A percentile compares a stretch with the other conserved stretches of the same genome.
phyloP scores from a whole-genome alignment of 2,888 invertebrate genomes.

The Mystacides longicornis region DNA sequence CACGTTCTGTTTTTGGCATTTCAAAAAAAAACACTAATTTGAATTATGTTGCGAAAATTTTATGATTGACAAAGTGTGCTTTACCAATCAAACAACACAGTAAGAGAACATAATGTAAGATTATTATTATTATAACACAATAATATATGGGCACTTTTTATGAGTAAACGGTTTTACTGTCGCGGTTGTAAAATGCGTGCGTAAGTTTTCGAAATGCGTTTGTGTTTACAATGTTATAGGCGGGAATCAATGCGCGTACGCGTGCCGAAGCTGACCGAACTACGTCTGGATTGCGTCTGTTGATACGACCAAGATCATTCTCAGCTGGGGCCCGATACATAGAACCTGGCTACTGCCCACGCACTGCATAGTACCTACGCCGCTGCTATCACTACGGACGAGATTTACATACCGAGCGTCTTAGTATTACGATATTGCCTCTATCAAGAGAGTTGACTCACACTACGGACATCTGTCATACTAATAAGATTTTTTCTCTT shows the following conservation, averaged over 20 bases:
- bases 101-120: too few species aligned
- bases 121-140: too few species aligned
- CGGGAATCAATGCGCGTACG: conserved; percentile 8
- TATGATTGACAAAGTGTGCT: too few species aligned
- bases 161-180: too few species aligned
- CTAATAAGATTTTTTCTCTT: conserved; percentile 1
- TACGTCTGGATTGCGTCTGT: conserved; percentile 13
- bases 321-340: conserved; percentile 1
- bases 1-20: too few species aligned
- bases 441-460: background rate
- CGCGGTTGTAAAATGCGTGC: too few species aligned
- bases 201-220: conserved; percentile 3
- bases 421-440: background rate
- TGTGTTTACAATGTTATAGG: conserved; percentile 2
- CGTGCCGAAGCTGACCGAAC: conserved; percentile 13
- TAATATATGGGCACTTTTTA: too few species aligned
- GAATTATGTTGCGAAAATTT: too few species aligned
- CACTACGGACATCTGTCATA: background rate
- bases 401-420: background rate
- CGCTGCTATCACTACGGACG: background rate
- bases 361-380: background rate
- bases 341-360: conserved; percentile 9
- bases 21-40: too few species aligned
- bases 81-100: too few species aligned
- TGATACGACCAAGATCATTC: background rate